These are phyloP conservation scores for Arge pagana DNA, from an alignment of 2,888 invertebrate species.

Conservation along the genomic window DNA sequence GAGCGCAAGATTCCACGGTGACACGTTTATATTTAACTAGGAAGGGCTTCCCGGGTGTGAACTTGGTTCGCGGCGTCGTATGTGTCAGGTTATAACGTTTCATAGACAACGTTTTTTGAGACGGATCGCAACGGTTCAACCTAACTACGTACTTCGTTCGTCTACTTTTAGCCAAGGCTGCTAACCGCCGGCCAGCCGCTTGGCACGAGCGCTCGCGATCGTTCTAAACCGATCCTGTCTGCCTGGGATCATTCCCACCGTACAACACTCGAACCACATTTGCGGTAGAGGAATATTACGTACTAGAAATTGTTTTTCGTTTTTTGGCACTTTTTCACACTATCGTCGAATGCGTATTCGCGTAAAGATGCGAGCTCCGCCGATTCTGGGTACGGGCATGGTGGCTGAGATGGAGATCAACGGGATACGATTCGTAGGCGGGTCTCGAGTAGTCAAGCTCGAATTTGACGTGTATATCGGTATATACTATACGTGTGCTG, in stretches of 20 bases:
- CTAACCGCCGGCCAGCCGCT: conserved; percentile 34
- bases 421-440: no score
- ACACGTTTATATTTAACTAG: conserved; percentile 17
- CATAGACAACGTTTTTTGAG: conserved; percentile 16
- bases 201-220: conserved; percentile 30
- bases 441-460: no score
- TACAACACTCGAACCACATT: conserved; percentile 5
- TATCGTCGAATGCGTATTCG: no score
- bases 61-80: conserved; percentile 3
- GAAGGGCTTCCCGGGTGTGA: background rate
- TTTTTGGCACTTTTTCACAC: no score
- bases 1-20: background rate
- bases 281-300: no score
- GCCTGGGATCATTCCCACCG: conserved; percentile 49
- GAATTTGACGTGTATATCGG: no score
- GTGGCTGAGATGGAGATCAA: no score
- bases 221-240: conserved; percentile 29
- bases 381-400: no score
- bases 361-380: no score
- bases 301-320: no score
- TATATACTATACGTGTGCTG: no score
- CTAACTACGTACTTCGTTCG: conserved; percentile 25
- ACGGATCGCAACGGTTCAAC: background rate
- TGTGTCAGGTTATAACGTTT: conserved; percentile 8
- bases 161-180: conserved; percentile 57